A percentile compares a stretch with the other conserved stretches of the same genome.
These are phyloP conservation scores for Rhadinocentrus ornatus DNA, from an alignment of 2,797 vertebrate genomes.

Conservation along the genomic window DNA sequence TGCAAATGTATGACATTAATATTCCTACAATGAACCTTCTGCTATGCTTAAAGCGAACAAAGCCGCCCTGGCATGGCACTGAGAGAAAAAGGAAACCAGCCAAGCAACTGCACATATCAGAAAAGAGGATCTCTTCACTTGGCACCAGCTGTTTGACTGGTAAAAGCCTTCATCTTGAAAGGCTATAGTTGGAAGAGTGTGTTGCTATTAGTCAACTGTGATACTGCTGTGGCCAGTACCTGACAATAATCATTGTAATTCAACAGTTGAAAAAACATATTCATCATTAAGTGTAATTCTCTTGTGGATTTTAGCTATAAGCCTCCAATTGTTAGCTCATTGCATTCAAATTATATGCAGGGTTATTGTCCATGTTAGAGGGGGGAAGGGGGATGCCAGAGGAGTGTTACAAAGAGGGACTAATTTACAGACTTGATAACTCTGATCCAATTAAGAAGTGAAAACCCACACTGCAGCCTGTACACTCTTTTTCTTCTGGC, in stretches of 20 bases:
- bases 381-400: conserved; percentile 37
- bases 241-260: conserved; percentile 3
- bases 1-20: conserved; percentile 68
- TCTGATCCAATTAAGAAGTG: conserved; percentile 67
- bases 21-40: conserved; percentile 55
- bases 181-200: conserved; percentile 32
- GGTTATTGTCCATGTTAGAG: conserved; percentile 16
- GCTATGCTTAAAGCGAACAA: conserved; percentile 61
- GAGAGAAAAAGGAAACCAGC: conserved; percentile 30
- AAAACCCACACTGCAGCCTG: conserved; percentile 48
- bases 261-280: conserved; percentile 6
- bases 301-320: conserved; percentile 22
- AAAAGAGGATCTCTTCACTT: conserved; percentile 28
- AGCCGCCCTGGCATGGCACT: conserved; percentile 34
- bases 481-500: conserved; percentile 33
- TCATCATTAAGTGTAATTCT: conserved; percentile 19
- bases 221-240: conserved; percentile 23
- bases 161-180: conserved; percentile 43
- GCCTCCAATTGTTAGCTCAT: conserved; percentile 5
- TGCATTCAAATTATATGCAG: conserved; percentile 13
- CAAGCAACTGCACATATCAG: conserved; percentile 37
- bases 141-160: conserved; percentile 23
- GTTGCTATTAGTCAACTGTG: conserved; percentile 21
- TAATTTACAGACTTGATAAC: conserved; percentile 63
- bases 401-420: conserved; percentile 50